Conservation (phyloP, 2,797 vertebrate genomes). For the Toxotes lorentzi region DNA sequence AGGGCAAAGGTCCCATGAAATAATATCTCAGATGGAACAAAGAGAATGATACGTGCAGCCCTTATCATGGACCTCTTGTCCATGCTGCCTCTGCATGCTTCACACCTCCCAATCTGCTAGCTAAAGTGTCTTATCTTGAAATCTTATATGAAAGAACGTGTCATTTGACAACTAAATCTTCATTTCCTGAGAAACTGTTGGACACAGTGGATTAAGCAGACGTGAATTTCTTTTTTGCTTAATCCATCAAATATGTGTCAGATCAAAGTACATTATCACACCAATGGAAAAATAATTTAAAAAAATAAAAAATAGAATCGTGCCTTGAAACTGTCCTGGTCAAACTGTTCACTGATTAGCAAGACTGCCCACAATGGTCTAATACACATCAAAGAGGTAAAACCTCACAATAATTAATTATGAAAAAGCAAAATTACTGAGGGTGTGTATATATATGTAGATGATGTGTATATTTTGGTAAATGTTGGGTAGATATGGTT, state of each 20-base stretch:
- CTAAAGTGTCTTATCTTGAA: neutral
- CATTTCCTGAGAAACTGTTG: neutral
- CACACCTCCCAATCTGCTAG: no score
- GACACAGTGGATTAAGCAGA: neutral
- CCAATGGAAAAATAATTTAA: neutral
- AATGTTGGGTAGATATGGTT: neutral
- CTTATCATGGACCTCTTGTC: neutral
- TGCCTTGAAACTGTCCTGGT: neutral
- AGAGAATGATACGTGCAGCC: neutral
- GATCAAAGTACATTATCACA: neutral
- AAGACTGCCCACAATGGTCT: neutral
- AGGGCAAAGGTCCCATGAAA: constrained; percentile 27
- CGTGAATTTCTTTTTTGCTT: no score
- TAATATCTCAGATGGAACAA: constrained; percentile 27
- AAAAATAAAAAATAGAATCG: neutral
- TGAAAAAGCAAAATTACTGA: neutral
- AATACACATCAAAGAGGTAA: neutral
- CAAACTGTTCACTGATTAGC: neutral
- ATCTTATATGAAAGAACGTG: neutral
- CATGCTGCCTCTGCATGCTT: neutral
- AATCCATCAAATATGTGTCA: neutral
- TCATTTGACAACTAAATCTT: neutral
- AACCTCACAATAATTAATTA: neutral
- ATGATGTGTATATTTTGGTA: no score
- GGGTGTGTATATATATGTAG: neutral